Evolutionary conservation across 2,888 invertebrate genomes (phyloP).

Genomic region (Amphipoea oculea): DNA sequence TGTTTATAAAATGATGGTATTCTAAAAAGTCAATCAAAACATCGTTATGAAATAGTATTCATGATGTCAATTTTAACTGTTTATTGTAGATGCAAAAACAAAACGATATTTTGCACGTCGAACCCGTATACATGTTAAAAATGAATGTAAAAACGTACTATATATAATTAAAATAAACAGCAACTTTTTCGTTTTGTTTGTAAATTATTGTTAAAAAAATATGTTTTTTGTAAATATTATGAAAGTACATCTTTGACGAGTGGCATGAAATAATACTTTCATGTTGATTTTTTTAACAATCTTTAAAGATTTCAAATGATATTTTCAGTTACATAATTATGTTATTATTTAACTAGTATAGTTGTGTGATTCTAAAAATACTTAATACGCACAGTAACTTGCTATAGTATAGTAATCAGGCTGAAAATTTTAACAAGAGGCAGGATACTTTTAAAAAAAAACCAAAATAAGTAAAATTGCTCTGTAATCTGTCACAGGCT

Average conservation of each 20-base stretch:
- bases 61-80: slow-evolving; percentile 49
- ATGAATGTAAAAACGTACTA: slow-evolving; percentile 24
- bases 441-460: not conserved
- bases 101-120: slow-evolving; percentile 56
- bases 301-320: not conserved
- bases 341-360: slow-evolving; percentile 13
- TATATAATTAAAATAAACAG: slow-evolving; percentile 6
- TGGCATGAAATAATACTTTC: not conserved
- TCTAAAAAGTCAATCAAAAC: slow-evolving; percentile 33
- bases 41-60: slow-evolving; percentile 30
- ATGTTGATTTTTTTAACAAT: slow-evolving; percentile 5
- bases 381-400: slow-evolving; percentile 45
- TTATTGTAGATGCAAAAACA: slow-evolving; percentile 23
- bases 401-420: slow-evolving; percentile 22
- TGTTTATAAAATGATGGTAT: slow-evolving; percentile 12
- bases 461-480: not conserved
- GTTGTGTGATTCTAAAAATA: slow-evolving; percentile 33
- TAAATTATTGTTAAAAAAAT: slow-evolving; percentile 43
- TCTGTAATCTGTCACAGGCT: not conserved
- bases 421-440: not conserved
- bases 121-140: slow-evolving; percentile 20
- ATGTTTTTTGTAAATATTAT: slow-evolving; percentile 53
- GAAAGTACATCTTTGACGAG: slow-evolving; percentile 1
- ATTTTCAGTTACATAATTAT: slow-evolving; percentile 3
- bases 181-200: slow-evolving; percentile 39